phyloP scores from a whole-genome alignment of 2,888 invertebrate species.

The Muscina levida region DNA sequence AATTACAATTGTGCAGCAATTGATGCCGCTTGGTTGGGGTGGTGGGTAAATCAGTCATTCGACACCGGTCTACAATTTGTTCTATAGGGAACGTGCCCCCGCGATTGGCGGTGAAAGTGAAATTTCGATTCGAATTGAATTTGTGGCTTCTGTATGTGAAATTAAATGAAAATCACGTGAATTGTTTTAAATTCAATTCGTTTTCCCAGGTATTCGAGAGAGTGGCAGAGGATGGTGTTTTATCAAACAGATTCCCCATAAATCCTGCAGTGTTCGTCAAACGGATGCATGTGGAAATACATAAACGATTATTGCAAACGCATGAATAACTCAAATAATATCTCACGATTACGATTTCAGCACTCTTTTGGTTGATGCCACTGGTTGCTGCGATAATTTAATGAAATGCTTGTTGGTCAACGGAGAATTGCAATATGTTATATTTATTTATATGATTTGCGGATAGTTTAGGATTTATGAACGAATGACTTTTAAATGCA shows the following conservation, averaged over 20 bases:
- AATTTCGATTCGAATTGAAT: constrained; percentile 25
- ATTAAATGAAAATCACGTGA: constrained; percentile 30
- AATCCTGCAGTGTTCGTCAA: constrained; percentile 11
- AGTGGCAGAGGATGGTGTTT: not conserved
- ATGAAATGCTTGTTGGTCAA: no score
- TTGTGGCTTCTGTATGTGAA: constrained; percentile 17
- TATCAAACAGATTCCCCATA: constrained; percentile 27
- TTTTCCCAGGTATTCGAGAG: not conserved
- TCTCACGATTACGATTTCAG: constrained; percentile 9
- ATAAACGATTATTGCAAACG: constrained; percentile 3
- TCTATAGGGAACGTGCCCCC: no score
- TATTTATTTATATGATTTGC: no score
- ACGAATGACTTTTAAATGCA: no score
- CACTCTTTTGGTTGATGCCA: no score
- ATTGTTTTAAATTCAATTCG: constrained; percentile 5
- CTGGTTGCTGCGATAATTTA: no score
- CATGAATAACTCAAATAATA: constrained; percentile 15
- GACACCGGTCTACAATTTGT: no score
- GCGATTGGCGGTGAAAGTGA: not conserved
- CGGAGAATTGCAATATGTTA: no score
- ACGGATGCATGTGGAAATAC: constrained; percentile 9
- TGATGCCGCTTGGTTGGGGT: not conserved
- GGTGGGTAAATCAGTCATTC: no score
- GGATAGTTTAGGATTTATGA: no score
- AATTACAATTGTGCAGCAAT: constrained; percentile 11